These are phyloP conservation scores for Colostygia pectinataria DNA, from an alignment of 2,888 invertebrate species.

Conservation along the genomic window DNA sequence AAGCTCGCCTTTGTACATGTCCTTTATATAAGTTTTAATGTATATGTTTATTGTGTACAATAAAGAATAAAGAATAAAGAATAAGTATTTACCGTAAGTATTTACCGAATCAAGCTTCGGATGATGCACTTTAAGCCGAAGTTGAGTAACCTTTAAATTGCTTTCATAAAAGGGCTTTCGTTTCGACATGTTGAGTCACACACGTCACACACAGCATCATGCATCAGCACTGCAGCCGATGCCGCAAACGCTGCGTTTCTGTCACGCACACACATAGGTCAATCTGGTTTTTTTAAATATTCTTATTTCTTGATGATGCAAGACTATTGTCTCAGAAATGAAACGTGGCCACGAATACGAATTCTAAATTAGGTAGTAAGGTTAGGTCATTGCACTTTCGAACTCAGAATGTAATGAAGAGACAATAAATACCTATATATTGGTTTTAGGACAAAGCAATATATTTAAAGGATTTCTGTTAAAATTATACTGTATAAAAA, in stretches of 20 bases:
- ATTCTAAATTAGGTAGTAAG: conserved; percentile 26
- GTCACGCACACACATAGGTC: conserved; percentile 1
- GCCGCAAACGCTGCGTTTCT: conserved; percentile 15
- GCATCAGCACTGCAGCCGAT: conserved; percentile 20
- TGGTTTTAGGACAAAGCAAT: conserved; percentile 12
- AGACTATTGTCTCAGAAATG: conserved; percentile 22
- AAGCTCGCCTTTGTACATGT: no score
- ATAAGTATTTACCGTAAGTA: no score
- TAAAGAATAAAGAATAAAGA: no score
- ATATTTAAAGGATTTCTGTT: conserved; percentile 1
- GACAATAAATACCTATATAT: conserved; percentile 7
- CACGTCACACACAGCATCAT: no score
- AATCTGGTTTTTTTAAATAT: neutral
- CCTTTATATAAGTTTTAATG: no score
- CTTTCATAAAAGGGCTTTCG: conserved; percentile 14
- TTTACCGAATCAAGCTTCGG: no score
- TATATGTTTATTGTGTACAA: no score
- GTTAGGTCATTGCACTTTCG: conserved; percentile 26
- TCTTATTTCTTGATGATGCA: conserved; percentile 9
- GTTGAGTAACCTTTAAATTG: conserved; percentile 24
- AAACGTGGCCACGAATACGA: conserved; percentile 9
- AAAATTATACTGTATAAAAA: conserved; percentile 6
- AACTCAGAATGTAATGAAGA: conserved; percentile 11
- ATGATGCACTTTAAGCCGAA: conserved; percentile 1
- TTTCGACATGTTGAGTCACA: conserved; percentile 21